Percentiles rank a stretch among this genome's conserved stretches.
Evolutionary conservation across 2,113 vertebrate species (phyloP).

Genomic region (Catharus fuscescens): DNA sequence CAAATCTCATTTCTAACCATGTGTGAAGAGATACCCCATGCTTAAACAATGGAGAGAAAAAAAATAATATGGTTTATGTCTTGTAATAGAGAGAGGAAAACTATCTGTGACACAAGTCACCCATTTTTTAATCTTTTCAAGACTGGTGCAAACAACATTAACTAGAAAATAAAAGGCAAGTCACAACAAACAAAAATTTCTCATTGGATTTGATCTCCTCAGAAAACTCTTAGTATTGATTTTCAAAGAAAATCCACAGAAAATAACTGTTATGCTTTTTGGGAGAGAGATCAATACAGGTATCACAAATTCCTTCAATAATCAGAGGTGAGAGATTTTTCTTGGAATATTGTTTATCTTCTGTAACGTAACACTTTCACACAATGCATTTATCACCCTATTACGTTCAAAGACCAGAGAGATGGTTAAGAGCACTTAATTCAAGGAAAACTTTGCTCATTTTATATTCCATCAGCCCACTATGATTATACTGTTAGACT

Average conservation of each 20-base stretch:
- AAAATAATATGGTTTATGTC: background rate
- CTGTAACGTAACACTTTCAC: background rate
- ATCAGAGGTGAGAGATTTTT: background rate
- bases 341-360: background rate
- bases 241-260: background rate
- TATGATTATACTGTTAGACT: background rate
- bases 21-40: background rate
- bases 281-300: background rate
- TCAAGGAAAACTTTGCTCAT: background rate
- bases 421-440: background rate
- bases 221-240: conserved; percentile 28
- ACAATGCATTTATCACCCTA: background rate
- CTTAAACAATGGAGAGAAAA: background rate
- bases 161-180: background rate
- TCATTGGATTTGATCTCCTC: background rate
- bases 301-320: conserved; percentile 20
- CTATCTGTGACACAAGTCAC: background rate
- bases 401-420: background rate
- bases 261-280: background rate
- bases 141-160: background rate
- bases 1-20: background rate
- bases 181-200: background rate
- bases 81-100: background rate
- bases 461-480: background rate
- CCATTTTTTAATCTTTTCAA: background rate